phyloP scores from a whole-genome alignment of 2,888 invertebrate species.

The Parapristionchus giblindavisi region DNA sequence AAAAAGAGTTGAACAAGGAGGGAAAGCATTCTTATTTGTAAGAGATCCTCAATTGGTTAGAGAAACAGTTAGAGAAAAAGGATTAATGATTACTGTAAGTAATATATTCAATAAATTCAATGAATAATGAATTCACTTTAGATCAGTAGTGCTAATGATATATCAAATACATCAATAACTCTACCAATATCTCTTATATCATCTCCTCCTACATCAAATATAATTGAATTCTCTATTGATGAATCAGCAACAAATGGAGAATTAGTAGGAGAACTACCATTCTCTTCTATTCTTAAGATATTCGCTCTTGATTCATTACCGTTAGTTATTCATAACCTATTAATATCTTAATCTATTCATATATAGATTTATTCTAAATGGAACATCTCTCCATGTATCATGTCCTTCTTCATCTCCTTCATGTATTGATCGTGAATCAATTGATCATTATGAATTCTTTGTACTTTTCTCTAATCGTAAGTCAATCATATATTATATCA shows the following conservation, averaged over 20 bases:
- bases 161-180: background rate
- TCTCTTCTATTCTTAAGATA: background rate
- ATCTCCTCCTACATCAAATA: background rate
- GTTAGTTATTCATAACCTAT: background rate
- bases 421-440: constrained; percentile 16
- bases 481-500: background rate
- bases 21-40: constrained; percentile 16
- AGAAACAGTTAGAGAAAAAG: constrained; percentile 8
- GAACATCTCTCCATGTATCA: background rate
- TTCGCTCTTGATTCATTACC: constrained; percentile 17
- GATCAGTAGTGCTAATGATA: background rate
- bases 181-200: constrained; percentile 12
- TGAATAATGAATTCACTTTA: background rate
- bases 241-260: constrained; percentile 8
- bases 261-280: background rate
- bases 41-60: constrained; percentile 22
- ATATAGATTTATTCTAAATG: constrained; percentile 12
- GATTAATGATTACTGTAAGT: background rate
- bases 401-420: background rate
- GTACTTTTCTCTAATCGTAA: constrained; percentile 11
- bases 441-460: constrained; percentile 23
- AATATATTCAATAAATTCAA: no score
- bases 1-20: constrained; percentile 27
- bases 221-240: background rate
- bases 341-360: background rate